Percentiles rank a stretch among this genome's conserved stretches.
These are phyloP conservation scores for Ditylenchus dipsaci DNA, from an alignment of 1,140 invertebrate genomes.

Conservation along the genomic window DNA sequence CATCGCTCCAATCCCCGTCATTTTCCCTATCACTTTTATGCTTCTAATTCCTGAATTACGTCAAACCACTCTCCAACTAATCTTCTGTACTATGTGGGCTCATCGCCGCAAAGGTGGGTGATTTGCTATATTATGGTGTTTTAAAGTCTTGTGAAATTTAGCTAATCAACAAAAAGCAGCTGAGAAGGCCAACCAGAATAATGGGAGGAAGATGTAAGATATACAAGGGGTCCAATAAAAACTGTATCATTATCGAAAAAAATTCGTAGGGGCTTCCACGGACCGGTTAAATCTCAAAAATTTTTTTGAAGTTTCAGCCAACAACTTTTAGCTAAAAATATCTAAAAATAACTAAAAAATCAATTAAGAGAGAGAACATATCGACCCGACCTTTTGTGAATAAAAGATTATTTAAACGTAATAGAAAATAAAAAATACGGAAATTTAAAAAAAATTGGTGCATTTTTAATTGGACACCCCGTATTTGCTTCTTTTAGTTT, in stretches of 20 bases:
- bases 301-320: too few species aligned
- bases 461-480: too few species aligned
- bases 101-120: neutral
- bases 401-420: too few species aligned
- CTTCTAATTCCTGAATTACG: constrained; percentile 24
- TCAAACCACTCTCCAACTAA: constrained; percentile 27
- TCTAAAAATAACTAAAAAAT: too few species aligned
- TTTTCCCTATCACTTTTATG: constrained; percentile 23
- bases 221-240: neutral
- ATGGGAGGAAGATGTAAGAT: neutral
- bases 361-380: too few species aligned
- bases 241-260: neutral
- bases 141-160: neutral
- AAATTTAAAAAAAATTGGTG: too few species aligned
- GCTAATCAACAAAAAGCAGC: neutral
- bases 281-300: too few species aligned
- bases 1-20: constrained; percentile 16
- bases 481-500: too few species aligned
- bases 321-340: too few species aligned
- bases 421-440: too few species aligned
- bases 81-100: constrained; percentile 20
- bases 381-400: too few species aligned
- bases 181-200: neutral
- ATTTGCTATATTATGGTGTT: neutral
- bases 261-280: too few species aligned